phyloP scores from a whole-genome alignment of 2,113 vertebrate genomes.

The Marcusenius ussheri region DNA sequence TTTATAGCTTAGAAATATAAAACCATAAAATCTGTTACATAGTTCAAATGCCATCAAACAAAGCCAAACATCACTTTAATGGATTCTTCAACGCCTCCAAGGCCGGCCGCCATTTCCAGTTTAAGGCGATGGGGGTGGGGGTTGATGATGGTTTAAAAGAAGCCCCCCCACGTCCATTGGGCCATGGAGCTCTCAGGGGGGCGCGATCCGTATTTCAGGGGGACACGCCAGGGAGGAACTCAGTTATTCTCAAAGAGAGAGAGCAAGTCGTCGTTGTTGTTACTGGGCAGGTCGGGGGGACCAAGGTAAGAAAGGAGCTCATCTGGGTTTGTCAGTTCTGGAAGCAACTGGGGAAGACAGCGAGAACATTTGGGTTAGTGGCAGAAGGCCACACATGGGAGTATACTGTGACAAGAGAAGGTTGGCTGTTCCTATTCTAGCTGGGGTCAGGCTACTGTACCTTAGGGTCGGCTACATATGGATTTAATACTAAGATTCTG shows the following conservation, averaged over 20 bases:
- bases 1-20: constrained; percentile 26
- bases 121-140: background rate
- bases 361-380: background rate
- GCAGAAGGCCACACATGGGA: background rate
- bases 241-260: constrained; percentile 90
- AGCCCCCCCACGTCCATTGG: background rate
- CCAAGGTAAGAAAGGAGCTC: constrained; percentile 89
- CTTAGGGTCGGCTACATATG: background rate
- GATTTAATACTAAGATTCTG: background rate
- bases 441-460: background rate
- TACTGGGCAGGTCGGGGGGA: constrained; percentile 78
- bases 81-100: constrained; percentile 9
- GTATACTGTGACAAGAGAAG: background rate
- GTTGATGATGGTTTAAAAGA: background rate
- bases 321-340: constrained; percentile 83
- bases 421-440: background rate
- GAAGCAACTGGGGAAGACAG: constrained; percentile 67
- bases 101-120: background rate
- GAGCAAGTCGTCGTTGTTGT: constrained; percentile 84
- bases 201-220: background rate
- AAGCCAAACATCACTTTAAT: constrained; percentile 35
- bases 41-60: constrained; percentile 40
- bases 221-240: constrained; percentile 16
- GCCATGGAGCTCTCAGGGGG: background rate
- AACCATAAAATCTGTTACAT: constrained; percentile 44